Percentiles rank a stretch among this genome's conserved stretches.
Evolutionary conservation across 2,888 invertebrate species (phyloP).

Genomic region (Rotaria sp.): DNA sequence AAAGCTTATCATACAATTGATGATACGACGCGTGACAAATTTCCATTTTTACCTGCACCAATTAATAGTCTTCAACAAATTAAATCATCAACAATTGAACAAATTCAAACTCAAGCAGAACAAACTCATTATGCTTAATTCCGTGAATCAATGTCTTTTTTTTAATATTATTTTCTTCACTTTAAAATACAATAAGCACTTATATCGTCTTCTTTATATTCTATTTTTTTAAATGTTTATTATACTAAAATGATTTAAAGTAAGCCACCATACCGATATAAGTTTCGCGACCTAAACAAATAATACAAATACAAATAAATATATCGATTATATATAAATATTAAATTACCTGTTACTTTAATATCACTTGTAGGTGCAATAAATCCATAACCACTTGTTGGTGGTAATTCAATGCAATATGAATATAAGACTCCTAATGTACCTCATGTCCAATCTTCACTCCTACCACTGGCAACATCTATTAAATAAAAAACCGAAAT

Average conservation of each 20-base stretch:
- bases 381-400: conserved; percentile 7
- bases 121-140: background rate
- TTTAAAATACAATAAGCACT: background rate
- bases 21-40: background rate
- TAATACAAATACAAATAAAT: background rate
- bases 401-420: conserved; percentile 24
- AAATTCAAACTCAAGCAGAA: background rate
- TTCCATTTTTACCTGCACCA: conserved; percentile 20
- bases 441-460: background rate
- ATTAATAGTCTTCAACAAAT: background rate
- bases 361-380: background rate
- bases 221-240: background rate
- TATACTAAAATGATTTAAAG: background rate
- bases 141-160: background rate
- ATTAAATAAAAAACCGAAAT: background rate
- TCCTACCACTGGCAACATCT: conserved; percentile 2
- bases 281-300: conserved; percentile 5
- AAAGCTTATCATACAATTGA: background rate
- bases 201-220: background rate
- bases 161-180: background rate
- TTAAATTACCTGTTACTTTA: background rate
- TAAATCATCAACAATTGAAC: background rate
- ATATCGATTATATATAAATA: background rate
- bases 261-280: background rate
- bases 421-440: background rate